Percentiles rank a stretch among this genome's conserved stretches.
Conservation (phyloP, 2,888 invertebrate species). For the Tetramorium bicarinatum region DNA sequence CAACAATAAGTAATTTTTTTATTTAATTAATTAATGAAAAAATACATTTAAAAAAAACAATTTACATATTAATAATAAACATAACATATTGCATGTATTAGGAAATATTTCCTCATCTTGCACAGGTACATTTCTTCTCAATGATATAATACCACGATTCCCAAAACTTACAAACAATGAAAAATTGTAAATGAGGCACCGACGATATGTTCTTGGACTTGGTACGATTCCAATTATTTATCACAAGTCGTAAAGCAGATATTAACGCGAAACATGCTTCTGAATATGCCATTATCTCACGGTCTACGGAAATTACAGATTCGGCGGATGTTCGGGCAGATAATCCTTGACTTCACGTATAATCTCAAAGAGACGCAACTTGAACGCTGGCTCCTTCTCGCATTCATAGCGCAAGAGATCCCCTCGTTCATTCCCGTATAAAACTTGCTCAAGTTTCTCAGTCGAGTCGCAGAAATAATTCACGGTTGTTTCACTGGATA, state of each 20-base stretch:
- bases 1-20: not conserved
- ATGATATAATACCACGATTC: not conserved
- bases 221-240: slow-evolving; percentile 50
- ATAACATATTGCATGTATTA: not conserved
- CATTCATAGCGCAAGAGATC: slow-evolving; percentile 67
- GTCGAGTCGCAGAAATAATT: slow-evolving; percentile 61
- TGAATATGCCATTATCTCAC: not conserved
- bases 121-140: not conserved
- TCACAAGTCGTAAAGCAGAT: slow-evolving; percentile 59
- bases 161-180: not conserved
- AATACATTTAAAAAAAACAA: not conserved
- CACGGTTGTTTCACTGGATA: slow-evolving; percentile 47
- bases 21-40: not conserved
- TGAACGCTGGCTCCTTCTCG: slow-evolving; percentile 48
- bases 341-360: slow-evolving; percentile 70
- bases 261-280: slow-evolving; percentile 16
- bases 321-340: slow-evolving; percentile 58
- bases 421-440: slow-evolving; percentile 66
- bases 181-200: slow-evolving; percentile 41
- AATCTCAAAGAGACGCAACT: slow-evolving; percentile 67
- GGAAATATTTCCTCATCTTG: not conserved
- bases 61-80: no score
- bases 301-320: slow-evolving; percentile 15
- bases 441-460: slow-evolving; percentile 57
- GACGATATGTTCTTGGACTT: slow-evolving; percentile 7